Base-by-base conservation (phyloP, 92 coral and sea anemone genomes). In the Porites cylindrica region DNA sequence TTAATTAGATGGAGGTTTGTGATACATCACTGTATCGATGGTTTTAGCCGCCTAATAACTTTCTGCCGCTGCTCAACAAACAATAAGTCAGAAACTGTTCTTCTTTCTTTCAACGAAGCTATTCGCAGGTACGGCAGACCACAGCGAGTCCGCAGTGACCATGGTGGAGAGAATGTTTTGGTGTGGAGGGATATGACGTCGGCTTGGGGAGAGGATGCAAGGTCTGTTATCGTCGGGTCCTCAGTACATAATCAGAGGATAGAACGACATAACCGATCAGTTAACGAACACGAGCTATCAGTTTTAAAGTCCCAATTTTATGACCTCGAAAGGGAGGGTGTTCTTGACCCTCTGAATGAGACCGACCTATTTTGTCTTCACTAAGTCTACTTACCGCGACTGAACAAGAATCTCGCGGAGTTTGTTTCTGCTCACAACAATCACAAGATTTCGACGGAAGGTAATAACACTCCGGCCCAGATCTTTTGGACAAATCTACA, bases 391-490 rank as follows among this genome's bases (percentile, higher is more conserved):
- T 71, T 90, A 6, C 93, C 90, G n/a, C 60, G 94, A 43, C 32
- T 86, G 24, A 90, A 85, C 79, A 67, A 77, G 64, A 85, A 77
- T 24, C 51, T 89, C 47, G 64, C 85, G 1, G 80, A 86, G 66
- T 86, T 90, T 86, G 82, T 90, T 16, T 65, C 80, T 50, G 88
- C 93, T 6, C 93, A 90, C 51, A 90, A 86, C 76, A 64, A 84
- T 59, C 93, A 90, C 78, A 84, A 58, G 58, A 76, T 90, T 26
- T 90, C 90, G 1, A 86, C 88, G 12, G 90, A 85, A 32, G 43
- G 43, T 32, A 32, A 0, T 11, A 24, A 29, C 18, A 84, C 69
- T 54, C 24, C 24, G 24, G 24, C 24, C 43, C 4, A 32, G 43
- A 43, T 89, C 16, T 89, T 89, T 66, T 84, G 66, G 66, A 18